Evolutionary conservation across 2,113 vertebrate genomes (phyloP), one percentile per base, ranked within the genome.

Genomic region (Irena cyanogastra): DNA sequence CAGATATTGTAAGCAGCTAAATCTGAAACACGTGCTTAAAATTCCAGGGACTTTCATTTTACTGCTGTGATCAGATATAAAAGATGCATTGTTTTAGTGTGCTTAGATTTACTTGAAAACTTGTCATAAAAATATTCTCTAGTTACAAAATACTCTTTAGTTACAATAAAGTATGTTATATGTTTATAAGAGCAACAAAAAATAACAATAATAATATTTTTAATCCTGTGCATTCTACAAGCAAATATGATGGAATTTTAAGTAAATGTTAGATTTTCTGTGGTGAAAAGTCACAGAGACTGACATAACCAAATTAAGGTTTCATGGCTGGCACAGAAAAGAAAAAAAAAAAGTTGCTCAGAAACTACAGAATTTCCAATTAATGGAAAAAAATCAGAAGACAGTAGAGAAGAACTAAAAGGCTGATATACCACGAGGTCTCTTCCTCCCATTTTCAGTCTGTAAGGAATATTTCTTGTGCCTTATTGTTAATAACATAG

Each of bases 1-100:
- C 81, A 96, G 95, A 95, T 90, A 96, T 52, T 89, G 79, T 91
- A 90, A 97, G 93, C 91, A 91, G 88, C 92, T 94, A 94, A 97
- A 97, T 94, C 84, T 89, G 75, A 95, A 97, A 95, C 96, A 96
- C 54, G 61, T 97, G 96, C 90, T 95, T 94, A 87, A 94, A 97
- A 97, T 97, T 97, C 96, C 94, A 94, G 79, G 21, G 90, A 90
- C 94, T 96, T 96, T 92, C 80, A 94, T 94, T 96, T 91, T 76
- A 90, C 60, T 91, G 53, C 76, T 90, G 82, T 63, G 69, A 90
- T 78, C 76, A 89, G 53, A 91, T 83, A 97, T 94, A 97, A 94
- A 94, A 94, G 94, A 94, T 56, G 68, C 53, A 93, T 90, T 97
- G 95, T 97, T 89, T 93, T 52, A 39, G 26, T 44, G 52, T 65